Evolutionary conservation across 2,113 vertebrate species (phyloP).

Genomic region (Anguilla rostrata): DNA sequence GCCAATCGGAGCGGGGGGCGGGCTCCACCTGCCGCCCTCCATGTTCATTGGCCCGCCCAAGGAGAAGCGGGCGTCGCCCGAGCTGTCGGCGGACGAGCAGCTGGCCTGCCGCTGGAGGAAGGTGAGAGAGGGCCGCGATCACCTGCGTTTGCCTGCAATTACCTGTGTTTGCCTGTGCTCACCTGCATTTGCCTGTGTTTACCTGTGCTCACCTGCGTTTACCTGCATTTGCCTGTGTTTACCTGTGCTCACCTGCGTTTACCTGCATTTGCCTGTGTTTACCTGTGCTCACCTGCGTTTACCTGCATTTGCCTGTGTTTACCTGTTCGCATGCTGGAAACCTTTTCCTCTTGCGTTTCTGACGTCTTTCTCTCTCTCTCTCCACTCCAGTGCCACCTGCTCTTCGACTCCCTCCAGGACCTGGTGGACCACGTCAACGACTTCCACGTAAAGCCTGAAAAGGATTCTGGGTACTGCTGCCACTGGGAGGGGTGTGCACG

Average conservation of each 20-base stretch:
- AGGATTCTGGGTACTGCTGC: slow-evolving; percentile 92
- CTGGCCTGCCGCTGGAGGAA: slow-evolving; percentile 88
- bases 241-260: too few relatives aligned
- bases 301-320: not conserved
- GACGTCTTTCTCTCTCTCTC: not conserved
- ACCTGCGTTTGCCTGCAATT: too few relatives aligned
- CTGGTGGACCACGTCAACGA: slow-evolving; percentile 95
- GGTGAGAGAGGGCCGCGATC: slow-evolving; percentile 54
- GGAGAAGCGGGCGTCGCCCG: slow-evolving; percentile 78
- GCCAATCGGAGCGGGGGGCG: slow-evolving; percentile 73
- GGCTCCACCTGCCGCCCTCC: slow-evolving; percentile 78
- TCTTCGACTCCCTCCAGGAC: slow-evolving; percentile 90
- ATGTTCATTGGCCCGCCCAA: slow-evolving; percentile 73
- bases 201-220: too few relatives aligned
- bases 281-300: too few relatives aligned
- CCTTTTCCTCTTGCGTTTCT: not conserved
- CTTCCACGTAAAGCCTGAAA: slow-evolving; percentile 91
- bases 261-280: too few relatives aligned
- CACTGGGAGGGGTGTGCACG: slow-evolving; percentile 96
- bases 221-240: too few relatives aligned
- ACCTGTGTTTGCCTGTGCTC: too few relatives aligned
- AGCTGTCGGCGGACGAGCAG: slow-evolving; percentile 79
- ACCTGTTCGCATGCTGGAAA: not conserved
- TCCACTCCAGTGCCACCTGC: slow-evolving; percentile 83
- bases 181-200: too few relatives aligned